A percentile compares a stretch with the other conserved stretches of the same genome.
phyloP scores from a whole-genome alignment of 2,113 vertebrate genomes.

The Petrocephalus zakoni region DNA sequence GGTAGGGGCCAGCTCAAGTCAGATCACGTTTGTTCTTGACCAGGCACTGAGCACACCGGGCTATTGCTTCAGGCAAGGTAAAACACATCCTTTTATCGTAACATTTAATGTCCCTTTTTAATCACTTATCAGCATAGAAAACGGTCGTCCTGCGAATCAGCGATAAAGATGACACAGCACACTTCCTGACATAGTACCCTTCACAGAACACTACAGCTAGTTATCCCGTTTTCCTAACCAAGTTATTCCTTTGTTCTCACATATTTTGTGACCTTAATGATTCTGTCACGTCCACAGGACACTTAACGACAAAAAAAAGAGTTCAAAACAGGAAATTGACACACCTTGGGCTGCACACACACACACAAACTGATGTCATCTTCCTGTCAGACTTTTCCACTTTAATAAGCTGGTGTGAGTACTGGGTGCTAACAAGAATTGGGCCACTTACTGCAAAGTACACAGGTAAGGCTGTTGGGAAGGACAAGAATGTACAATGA shows the following conservation, averaged over 20 bases:
- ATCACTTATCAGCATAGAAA: slow-evolving; percentile 23
- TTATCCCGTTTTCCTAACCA: neutral
- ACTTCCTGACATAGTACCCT: slow-evolving; percentile 23
- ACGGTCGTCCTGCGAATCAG: slow-evolving; percentile 25
- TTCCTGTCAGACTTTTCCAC: neutral
- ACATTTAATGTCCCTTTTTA: slow-evolving; percentile 20
- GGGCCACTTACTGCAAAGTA: neutral
- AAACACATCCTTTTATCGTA: neutral
- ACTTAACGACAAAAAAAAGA: neutral
- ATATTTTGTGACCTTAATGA: neutral
- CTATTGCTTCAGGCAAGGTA: neutral
- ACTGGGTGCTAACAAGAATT: neutral
- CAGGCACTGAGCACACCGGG: neutral
- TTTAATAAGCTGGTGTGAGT: neutral
- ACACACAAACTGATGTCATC: neutral
- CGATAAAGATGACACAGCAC: slow-evolving; percentile 13
- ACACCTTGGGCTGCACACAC: neutral
- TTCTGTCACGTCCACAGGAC: neutral
- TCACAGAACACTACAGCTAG: neutral
- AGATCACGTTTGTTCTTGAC: neutral
- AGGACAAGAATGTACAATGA: neutral
- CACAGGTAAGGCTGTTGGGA: neutral
- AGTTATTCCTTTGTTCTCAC: neutral
- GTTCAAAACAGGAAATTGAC: neutral
- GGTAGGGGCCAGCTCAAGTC: neutral